Base-by-base conservation (phyloP, 2,888 invertebrate genomes). In the Diarsia dahlii region DNA sequence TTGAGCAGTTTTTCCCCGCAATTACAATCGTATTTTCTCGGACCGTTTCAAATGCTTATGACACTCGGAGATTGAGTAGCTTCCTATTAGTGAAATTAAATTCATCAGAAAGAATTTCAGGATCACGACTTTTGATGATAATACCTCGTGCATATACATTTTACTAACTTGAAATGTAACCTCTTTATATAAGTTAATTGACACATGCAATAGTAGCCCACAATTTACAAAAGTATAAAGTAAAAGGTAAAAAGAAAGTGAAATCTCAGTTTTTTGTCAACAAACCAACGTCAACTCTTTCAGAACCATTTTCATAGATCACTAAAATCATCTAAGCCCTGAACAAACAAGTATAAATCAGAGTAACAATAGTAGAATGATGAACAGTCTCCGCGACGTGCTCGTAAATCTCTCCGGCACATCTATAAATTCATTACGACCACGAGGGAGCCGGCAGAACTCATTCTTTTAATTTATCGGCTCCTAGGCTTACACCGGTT, bases 401-500 rank as follows among this genome's bases (percentile, higher is more conserved):
- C 69, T 67, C 72, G 74, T 87, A 87, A 87, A 87, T 87, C 81
- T 78, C 63, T 18, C 4, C 58, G 54, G 45, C 9, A 71, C 23
- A 77, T 81, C 85, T 80, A 87, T 87, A 87, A 87, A 87, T 87
- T 85, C 80, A 87, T 87, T 81, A 80, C 69, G 64, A 72, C 70
- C 76, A 60, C 64, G 34, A 75, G 77, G 77, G 78, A 85, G 84
- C 78, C 64, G 70, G 66, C 65, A 80, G 76, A 70, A 52, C 50
- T 71, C 73, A 81, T 85, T 87, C 84, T 87, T 87, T 87, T 80
- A 82, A 85, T 87, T 87, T 87, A 87, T 87, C 64, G 68, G 60
- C 65, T 67, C 67, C 54, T 80, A 74, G 64, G 10, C 15, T 56
- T 23, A 20, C 28, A 18, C 46, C 9, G 28, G 56, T 69, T 74